These are phyloP conservation scores for Melangyna quadrimaculata DNA, from an alignment of 2,888 invertebrate genomes.

Conservation along the genomic window DNA sequence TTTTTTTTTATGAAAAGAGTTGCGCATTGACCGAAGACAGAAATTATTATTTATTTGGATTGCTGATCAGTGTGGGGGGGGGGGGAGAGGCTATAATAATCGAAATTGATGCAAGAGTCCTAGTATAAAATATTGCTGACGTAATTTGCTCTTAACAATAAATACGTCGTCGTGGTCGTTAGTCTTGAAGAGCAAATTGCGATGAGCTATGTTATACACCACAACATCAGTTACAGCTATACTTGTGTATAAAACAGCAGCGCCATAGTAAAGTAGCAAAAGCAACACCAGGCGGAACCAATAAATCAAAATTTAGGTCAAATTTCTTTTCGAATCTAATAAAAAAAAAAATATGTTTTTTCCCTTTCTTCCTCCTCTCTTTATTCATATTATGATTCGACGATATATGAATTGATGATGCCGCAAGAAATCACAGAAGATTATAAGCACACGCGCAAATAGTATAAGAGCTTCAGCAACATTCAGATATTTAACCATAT, in stretches of 20 bases:
- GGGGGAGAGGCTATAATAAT: slow-evolving; percentile 29
- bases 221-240: background rate
- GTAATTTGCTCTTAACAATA: slow-evolving; percentile 13
- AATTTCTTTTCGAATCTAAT: slow-evolving; percentile 50
- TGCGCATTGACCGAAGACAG: slow-evolving; percentile 18
- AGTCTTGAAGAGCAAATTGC: background rate
- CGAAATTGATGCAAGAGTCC: slow-evolving; percentile 52
- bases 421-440: slow-evolving; percentile 27
- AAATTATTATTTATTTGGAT: background rate
- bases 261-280: background rate
- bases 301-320: slow-evolving; percentile 70
- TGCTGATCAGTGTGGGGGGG: too few relatives aligned
- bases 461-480: slow-evolving; percentile 9
- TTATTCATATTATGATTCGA: background rate
- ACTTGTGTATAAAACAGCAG: background rate
- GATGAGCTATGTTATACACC: background rate
- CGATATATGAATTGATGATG: slow-evolving; percentile 25
- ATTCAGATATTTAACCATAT: background rate
- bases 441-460: slow-evolving; percentile 31
- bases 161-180: background rate
- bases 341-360: background rate
- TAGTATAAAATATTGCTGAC: slow-evolving; percentile 20
- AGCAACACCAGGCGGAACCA: slow-evolving; percentile 40
- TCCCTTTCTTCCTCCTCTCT: background rate
- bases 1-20: background rate